These are phyloP conservation scores for Leucoraja erinaceus DNA, from an alignment of 2,113 vertebrate genomes.

Conservation along the genomic window DNA sequence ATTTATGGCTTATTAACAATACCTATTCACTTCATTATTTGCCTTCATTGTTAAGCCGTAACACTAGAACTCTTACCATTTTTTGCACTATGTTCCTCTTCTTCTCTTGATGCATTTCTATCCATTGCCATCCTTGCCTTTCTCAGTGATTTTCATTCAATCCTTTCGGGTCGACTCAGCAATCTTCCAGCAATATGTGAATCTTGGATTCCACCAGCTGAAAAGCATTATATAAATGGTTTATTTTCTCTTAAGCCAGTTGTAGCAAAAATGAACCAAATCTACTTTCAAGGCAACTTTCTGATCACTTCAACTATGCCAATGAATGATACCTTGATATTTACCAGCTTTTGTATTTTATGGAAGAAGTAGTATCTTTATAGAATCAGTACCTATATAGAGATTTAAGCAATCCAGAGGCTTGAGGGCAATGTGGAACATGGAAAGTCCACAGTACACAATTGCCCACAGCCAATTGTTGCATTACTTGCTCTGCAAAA, in stretches of 20 bases:
- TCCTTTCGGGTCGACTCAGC: slow-evolving; percentile 40
- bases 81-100: neutral
- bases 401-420: no score
- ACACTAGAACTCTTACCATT: neutral
- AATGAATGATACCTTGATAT: neutral
- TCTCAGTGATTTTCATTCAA: slow-evolving; percentile 42
- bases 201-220: neutral
- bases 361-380: neutral
- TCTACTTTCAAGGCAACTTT: neutral
- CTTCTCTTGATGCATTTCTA: slow-evolving; percentile 36
- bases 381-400: neutral
- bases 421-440: no score
- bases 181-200: neutral
- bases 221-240: neutral
- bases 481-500: no score
- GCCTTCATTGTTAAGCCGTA: neutral
- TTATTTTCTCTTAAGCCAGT: neutral
- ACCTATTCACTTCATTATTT: neutral
- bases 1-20: neutral
- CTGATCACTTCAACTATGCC: neutral
- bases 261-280: neutral
- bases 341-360: neutral
- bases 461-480: no score
- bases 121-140: slow-evolving; percentile 39
- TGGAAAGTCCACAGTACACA: no score